Evolutionary conservation across 2,113 vertebrate species (phyloP).

Genomic region (Micromys minutus): DNA sequence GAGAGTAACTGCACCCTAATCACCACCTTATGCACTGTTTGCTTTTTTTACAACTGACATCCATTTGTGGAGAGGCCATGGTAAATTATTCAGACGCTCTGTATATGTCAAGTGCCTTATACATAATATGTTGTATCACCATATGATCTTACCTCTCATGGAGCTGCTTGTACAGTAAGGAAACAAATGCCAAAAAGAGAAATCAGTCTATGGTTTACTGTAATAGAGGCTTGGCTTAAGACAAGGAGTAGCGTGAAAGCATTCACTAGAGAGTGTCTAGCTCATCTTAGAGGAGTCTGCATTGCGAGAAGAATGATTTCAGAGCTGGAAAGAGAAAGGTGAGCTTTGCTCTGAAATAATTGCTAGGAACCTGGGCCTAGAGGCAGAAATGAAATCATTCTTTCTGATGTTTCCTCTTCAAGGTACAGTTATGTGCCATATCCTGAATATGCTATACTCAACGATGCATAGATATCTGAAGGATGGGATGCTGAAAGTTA

Average conservation of each 20-base stretch:
- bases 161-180: background rate
- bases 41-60: background rate
- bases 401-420: background rate
- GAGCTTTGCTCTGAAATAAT: background rate
- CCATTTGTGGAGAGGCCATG: background rate
- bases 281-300: background rate
- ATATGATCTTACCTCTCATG: background rate
- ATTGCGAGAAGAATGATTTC: background rate
- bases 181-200: background rate
- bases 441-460: background rate
- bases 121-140: background rate
- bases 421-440: background rate
- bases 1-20: background rate
- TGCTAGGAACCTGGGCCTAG: background rate
- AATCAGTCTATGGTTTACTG: background rate
- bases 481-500: background rate
- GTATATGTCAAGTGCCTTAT: background rate
- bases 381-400: background rate
- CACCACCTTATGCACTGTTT: background rate
- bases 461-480: background rate
- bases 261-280: accelerated
- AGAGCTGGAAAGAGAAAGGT: background rate
- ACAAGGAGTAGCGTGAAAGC: accelerated
- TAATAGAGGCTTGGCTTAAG: background rate
- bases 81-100: background rate